Base-by-base conservation (phyloP, 2,888 invertebrate species). In the Drosophila kanekoi region DNA sequence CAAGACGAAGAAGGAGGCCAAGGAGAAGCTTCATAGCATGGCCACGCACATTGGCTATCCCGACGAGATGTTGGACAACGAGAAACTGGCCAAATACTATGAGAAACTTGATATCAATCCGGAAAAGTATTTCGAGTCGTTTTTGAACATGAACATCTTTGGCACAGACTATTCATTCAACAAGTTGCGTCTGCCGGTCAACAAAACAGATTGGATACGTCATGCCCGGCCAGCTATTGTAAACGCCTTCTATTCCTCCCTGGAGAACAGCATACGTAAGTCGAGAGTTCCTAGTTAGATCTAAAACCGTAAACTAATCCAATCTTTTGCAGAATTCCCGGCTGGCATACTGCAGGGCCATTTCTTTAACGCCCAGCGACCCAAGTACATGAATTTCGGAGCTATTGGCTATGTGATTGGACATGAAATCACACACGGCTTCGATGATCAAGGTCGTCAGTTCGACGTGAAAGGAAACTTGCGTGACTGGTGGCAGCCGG, bases 331-430 rank as follows among this genome's bases (percentile, higher is more conserved):
- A 98, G 98, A 97, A 93, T 97, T 98, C 93, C 98, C 98, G 0
- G 98, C 98, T 79, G 98, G 98, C 72, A 98, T 98, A 73, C 93
- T 98, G 1, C 98, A 98, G 94, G 98, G 97, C 2, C 95, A 96
- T 1, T 98, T 98, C 94, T 98, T 98, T 93, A 96, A 95, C 60
- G 96, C 96, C 56, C 95, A 96, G 48, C 95, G 98, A 20, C 98
- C 98, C 0, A 95, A 95, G 77, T 98, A 97, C 91, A 96, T 98
- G 96, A 98, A 98, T 92, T 98, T 96, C 83, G 97, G 97, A 18
- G 96, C 97, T 3, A 97, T 98, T 72, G 98, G 98, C 3, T 97
- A 96, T 87, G 96, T 98, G 3, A 97, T 98, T 87, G 97, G 97
- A 0, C 98, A 98, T 90, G 98, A 98, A 93, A 97, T 98, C 54